Evolutionary conservation across 2,797 vertebrate genomes (phyloP).

Genomic region (Hyperoplus lanceolatus): DNA sequence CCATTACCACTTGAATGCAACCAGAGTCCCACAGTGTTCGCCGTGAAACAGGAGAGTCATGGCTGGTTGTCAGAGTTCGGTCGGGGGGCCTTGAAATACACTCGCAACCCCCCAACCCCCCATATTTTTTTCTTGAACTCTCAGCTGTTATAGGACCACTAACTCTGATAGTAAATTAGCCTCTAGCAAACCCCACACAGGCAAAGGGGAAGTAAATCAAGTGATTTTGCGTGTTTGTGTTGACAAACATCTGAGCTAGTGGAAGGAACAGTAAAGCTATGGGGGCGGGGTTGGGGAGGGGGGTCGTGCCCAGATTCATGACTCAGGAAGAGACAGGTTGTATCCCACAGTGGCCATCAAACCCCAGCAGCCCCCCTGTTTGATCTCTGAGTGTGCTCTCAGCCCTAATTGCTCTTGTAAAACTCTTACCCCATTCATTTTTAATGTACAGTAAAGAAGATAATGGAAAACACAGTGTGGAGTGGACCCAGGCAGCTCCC

Average conservation of each 20-base stretch:
- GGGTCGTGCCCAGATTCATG: slow-evolving; percentile 22
- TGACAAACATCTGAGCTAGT: slow-evolving; percentile 42
- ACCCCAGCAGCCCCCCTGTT: slow-evolving; percentile 50
- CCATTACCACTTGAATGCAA: slow-evolving; percentile 81
- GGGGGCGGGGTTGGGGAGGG: not conserved
- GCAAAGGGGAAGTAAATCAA: not conserved
- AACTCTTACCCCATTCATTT: slow-evolving; percentile 82
- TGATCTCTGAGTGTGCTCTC: slow-evolving; percentile 80
- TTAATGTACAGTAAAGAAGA: slow-evolving; percentile 86
- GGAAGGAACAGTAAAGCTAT: slow-evolving; percentile 5
- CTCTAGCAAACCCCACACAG: slow-evolving; percentile 4
- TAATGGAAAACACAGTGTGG: slow-evolving; percentile 75
- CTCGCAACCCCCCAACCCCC: slow-evolving; percentile 33
- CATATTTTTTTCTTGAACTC: slow-evolving; percentile 47
- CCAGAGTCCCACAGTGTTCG: slow-evolving; percentile 75
- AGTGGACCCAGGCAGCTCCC: not conserved
- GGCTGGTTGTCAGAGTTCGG: slow-evolving; percentile 53
- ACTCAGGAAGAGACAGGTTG: slow-evolving; percentile 53
- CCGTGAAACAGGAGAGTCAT: slow-evolving; percentile 72
- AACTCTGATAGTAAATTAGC: slow-evolving; percentile 27
- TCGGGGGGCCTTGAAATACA: slow-evolving; percentile 47
- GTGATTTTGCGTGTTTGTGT: slow-evolving; percentile 13
- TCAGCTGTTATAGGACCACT: slow-evolving; percentile 38
- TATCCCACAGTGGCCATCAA: slow-evolving; percentile 61
- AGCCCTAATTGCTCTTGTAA: slow-evolving; percentile 83